These are phyloP conservation scores for Chiridota heheva DNA, from an alignment of 35 echinoderm and acorn worm genomes.

Conservation along the genomic window DNA sequence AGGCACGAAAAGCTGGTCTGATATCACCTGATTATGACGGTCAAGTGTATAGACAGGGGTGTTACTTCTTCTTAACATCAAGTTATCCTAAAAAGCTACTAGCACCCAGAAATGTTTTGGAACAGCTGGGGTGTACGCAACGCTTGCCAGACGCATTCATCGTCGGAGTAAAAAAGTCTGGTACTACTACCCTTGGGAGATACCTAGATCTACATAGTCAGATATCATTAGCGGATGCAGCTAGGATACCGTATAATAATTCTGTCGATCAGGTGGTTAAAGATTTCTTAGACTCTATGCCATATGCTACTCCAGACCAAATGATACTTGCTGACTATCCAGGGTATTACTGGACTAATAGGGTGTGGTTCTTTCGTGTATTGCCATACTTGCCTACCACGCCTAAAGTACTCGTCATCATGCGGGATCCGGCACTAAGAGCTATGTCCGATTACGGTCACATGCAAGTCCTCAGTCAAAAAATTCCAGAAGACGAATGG, in stretches of 20 bases:
- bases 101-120: not conserved
- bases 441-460: constrained; percentile 41
- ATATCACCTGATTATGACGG: no score
- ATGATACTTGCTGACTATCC: constrained; percentile 3
- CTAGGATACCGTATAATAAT: not conserved
- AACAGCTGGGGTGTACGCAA: not conserved
- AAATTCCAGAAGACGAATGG: not conserved
- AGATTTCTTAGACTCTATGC: not conserved
- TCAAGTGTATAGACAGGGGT: no score
- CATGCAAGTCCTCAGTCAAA: not conserved
- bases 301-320: constrained; percentile 5
- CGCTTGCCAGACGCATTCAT: constrained; percentile 28
- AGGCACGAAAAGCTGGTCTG: no score
- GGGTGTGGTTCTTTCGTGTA: not conserved
- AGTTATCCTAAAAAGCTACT: no score
- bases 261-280: not conserved
- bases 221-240: not conserved
- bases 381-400: not conserved
- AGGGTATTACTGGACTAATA: constrained; percentile 23
- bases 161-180: constrained; percentile 57
- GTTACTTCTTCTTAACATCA: no score
- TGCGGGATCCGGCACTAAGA: constrained; percentile 33
- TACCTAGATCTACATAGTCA: constrained; percentile 16
- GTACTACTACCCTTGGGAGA: constrained; percentile 28
- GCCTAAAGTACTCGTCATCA: constrained; percentile 29